These are phyloP conservation scores for Hippopotamyrus pictus DNA, from an alignment of 2,797 vertebrate species.

Conservation along the genomic window DNA sequence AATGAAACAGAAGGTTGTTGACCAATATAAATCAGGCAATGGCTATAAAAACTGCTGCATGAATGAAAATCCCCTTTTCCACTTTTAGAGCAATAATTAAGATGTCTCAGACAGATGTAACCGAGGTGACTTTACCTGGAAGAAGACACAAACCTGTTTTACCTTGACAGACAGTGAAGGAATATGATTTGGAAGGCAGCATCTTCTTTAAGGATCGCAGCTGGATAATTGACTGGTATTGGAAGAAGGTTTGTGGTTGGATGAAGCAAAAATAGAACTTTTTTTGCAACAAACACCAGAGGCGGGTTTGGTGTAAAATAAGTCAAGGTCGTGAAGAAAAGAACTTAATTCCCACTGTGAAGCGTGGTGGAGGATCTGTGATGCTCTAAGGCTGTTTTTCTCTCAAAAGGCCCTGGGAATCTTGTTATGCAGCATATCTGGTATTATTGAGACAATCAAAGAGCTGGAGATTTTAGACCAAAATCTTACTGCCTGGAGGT, in stretches of 20 bases:
- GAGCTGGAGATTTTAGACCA: not conserved
- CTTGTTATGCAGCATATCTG: not conserved
- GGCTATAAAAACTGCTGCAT: not conserved
- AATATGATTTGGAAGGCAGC: not conserved
- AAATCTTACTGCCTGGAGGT: not conserved
- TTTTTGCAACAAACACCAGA: conserved; percentile 1
- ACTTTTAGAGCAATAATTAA: not conserved
- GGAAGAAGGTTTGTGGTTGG: not conserved
- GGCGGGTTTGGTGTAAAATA: not conserved
- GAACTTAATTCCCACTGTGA: not conserved
- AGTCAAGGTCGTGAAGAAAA: not conserved
- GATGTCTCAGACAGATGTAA: not conserved
- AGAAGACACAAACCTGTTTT: not conserved
- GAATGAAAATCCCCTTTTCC: not conserved
- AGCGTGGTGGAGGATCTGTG: not conserved
- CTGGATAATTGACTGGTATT: not conserved
- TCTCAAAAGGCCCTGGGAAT: not conserved
- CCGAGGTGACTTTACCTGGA: not conserved
- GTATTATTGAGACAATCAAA: not conserved
- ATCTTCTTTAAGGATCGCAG: not conserved
- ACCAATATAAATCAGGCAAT: not conserved
- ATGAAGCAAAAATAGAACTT: not conserved
- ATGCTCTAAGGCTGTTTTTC: not conserved
- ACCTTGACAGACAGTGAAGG: not conserved
- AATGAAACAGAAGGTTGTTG: not conserved